Conservation (phyloP, 2,888 invertebrate species). For the Chrysotoxum bicinctum region DNA sequence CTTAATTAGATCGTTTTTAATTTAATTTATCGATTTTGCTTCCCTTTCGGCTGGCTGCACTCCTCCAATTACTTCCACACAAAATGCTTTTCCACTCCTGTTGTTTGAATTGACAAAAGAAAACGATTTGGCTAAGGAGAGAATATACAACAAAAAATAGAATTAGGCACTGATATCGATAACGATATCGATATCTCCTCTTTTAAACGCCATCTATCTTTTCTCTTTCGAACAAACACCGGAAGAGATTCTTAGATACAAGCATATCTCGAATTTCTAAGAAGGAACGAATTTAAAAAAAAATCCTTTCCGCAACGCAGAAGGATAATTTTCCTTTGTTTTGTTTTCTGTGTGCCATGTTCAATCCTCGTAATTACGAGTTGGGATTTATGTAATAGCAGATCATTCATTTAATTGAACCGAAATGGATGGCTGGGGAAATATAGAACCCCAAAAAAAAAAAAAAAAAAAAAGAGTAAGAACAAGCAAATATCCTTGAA, state of each 20-base stretch:
- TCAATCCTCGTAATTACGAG: conserved; percentile 45
- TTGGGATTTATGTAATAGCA: conserved; percentile 56
- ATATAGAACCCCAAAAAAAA: no score
- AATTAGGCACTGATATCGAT: conserved; percentile 24
- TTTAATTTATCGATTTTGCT: conserved; percentile 40
- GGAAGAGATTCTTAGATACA: neutral
- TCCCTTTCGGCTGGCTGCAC: neutral
- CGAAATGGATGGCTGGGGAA: conserved; percentile 32
- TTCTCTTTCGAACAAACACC: conserved; percentile 5
- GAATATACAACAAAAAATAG: neutral
- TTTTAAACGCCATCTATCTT: conserved; percentile 12
- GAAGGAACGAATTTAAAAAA: neutral
- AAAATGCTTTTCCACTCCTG: conserved; percentile 15
- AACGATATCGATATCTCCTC: conserved; percentile 15
- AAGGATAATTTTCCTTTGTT: conserved; percentile 11
- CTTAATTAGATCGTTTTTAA: conserved; percentile 18
- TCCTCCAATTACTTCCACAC: conserved; percentile 17
- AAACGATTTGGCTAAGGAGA: conserved; percentile 7
- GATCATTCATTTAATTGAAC: conserved; percentile 51
- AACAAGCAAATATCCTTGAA: neutral
- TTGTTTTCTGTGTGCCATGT: neutral
- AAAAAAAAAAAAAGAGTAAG: neutral
- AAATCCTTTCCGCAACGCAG: neutral
- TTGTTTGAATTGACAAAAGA: conserved; percentile 27
- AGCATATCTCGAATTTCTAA: neutral